A percentile compares a stretch with the other conserved stretches of the same genome.
Evolutionary conservation across 2,113 vertebrate species (phyloP).

Genomic region (Ictalurus punctatus): DNA sequence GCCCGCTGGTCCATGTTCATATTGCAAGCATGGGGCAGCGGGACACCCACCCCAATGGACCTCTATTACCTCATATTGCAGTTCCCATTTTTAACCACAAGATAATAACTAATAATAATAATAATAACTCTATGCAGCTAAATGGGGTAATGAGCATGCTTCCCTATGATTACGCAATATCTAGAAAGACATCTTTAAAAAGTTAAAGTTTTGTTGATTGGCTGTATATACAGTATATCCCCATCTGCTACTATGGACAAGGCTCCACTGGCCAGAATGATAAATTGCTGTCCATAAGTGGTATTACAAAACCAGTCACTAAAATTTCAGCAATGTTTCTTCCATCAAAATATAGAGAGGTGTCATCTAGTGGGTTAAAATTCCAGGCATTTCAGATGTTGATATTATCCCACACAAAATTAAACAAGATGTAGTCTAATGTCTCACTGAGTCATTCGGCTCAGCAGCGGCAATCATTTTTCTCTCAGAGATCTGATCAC

Average conservation of each 20-base stretch:
- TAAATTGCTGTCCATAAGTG: neutral
- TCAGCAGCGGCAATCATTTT: neutral
- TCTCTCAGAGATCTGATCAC: conserved; percentile 8
- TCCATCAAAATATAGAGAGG: neutral
- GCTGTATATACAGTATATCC: neutral
- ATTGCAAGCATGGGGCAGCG: neutral
- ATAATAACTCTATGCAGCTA: neutral
- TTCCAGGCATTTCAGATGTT: conserved; percentile 11
- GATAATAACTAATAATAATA: neutral
- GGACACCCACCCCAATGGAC: neutral
- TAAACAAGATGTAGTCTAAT: conserved; percentile 34
- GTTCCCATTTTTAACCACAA: neutral
- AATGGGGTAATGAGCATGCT: neutral
- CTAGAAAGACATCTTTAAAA: neutral
- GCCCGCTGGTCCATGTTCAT: neutral
- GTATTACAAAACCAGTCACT: neutral
- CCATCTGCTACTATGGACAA: neutral
- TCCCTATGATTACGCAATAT: neutral
- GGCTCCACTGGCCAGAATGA: neutral
- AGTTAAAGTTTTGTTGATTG: neutral
- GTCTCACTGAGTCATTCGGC: neutral
- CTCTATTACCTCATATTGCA: neutral
- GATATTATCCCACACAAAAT: conserved; percentile 21
- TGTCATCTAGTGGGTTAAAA: conserved; percentile 11
- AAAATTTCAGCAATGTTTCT: neutral